phyloP scores from a whole-genome alignment of 2,113 vertebrate genomes.

The Ornithorhynchus anatinus region DNA sequence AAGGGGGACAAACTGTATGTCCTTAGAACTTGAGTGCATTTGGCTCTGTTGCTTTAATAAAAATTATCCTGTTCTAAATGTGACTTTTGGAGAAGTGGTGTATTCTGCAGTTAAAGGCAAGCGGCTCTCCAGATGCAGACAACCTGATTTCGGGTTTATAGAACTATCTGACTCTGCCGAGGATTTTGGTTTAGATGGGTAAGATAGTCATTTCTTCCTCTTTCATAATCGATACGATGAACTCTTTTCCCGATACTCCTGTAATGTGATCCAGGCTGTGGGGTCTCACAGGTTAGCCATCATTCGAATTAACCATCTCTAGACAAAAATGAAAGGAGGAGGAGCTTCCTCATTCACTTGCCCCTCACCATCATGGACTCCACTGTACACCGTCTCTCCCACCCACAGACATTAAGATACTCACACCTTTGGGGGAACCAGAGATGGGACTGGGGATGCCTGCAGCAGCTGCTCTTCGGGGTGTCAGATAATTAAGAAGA shows the following conservation, averaged over 20 bases:
- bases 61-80: too few relatives aligned
- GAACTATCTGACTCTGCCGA: too few relatives aligned
- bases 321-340: not conserved
- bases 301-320: not conserved
- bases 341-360: not conserved
- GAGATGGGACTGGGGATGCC: too few relatives aligned
- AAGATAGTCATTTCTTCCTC: not conserved
- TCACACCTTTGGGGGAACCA: too few relatives aligned
- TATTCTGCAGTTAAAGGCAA: not conserved
- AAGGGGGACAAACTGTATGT: conserved; percentile 53
- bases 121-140: not conserved
- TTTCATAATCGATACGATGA: not conserved
- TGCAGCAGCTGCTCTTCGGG: too few relatives aligned
- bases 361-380: too few relatives aligned
- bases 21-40: conserved; percentile 75
- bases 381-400: too few relatives aligned
- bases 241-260: not conserved
- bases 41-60: not conserved
- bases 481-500: too few relatives aligned
- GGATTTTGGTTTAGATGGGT: too few relatives aligned
- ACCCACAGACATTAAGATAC: too few relatives aligned
- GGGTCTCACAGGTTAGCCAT: not conserved
- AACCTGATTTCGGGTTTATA: not conserved
- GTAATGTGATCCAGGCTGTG: not conserved
- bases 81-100: too few relatives aligned